Percentiles rank a stretch among this genome's conserved stretches.
These are phyloP conservation scores for Panagrolaimus sp. DNA, from an alignment of 1,140 invertebrate genomes.

Conservation along the genomic window DNA sequence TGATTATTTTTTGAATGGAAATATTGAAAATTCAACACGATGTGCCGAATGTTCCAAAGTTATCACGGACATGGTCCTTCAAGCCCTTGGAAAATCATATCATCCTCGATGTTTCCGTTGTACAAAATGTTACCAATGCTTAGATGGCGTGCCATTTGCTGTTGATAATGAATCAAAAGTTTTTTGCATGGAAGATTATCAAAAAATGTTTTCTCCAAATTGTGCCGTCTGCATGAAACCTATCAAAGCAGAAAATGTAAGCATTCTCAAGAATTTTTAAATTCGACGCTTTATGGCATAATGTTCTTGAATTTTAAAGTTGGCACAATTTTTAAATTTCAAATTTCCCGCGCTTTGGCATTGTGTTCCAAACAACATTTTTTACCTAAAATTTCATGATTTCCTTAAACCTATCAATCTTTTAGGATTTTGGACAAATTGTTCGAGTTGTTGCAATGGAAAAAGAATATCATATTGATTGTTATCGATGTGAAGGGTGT, in stretches of 20 bases:
- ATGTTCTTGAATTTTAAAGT: too few species aligned
- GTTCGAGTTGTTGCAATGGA: slow-evolving; percentile 26
- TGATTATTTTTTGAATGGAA: slow-evolving; percentile 2
- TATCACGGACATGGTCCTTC: slow-evolving; percentile 63
- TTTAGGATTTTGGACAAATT: slow-evolving; percentile 24
- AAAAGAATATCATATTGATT: slow-evolving; percentile 23
- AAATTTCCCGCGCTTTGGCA: not conserved
- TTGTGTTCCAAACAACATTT: not conserved
- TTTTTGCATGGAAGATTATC: slow-evolving; percentile 96
- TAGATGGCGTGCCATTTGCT: slow-evolving; percentile 96
- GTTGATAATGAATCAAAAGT: slow-evolving; percentile 94
- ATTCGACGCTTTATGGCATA: too few species aligned
- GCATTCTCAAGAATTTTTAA: slow-evolving; percentile 10
- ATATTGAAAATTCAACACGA: not conserved
- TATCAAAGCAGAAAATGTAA: slow-evolving; percentile 73
- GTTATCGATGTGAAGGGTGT: slow-evolving; percentile 19
- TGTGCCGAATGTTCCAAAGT: not conserved
- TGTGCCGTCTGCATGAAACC: slow-evolving; percentile 91
- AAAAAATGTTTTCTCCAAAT: slow-evolving; percentile 92
- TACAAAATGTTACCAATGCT: slow-evolving; percentile 90
- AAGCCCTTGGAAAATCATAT: slow-evolving; percentile 98
- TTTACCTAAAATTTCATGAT: not conserved
- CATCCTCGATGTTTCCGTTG: slow-evolving; percentile 97
- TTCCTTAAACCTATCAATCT: not conserved
- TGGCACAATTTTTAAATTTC: too few species aligned